Conservation (phyloP, 1,140 invertebrate genomes). For the Atta colombica region DNA sequence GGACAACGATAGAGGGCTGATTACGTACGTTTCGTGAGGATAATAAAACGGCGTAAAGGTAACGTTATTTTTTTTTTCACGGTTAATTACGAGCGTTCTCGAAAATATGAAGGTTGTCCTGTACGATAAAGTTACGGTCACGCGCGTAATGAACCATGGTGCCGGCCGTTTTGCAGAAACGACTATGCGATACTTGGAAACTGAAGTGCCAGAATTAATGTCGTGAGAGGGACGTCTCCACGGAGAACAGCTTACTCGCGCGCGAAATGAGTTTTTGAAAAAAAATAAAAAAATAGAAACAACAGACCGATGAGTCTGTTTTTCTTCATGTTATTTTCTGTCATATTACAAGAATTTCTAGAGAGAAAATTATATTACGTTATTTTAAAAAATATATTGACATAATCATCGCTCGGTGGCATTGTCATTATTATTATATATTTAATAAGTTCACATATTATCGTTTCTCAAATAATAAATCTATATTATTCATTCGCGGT, state of each 20-base stretch:
- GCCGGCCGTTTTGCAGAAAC: background rate
- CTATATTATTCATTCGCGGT: background rate
- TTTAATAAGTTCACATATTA: background rate
- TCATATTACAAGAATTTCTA: background rate
- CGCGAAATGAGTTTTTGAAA: constrained; percentile 12
- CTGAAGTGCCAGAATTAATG: constrained; percentile 32
- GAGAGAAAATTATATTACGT: background rate
- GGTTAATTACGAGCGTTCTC: constrained; percentile 33
- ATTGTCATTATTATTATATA: background rate
- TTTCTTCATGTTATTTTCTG: background rate
- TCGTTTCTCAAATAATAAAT: constrained; percentile 29
- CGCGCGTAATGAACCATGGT: constrained; percentile 6
- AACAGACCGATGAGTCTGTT: background rate
- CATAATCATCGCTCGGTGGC: background rate
- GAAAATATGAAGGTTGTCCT: constrained; percentile 25
- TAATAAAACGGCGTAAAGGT: constrained; percentile 40
- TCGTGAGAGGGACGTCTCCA: background rate
- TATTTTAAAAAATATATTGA: constrained; percentile 15
- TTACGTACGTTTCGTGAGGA: constrained; percentile 23
- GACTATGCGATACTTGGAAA: constrained; percentile 30
- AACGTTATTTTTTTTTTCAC: background rate
- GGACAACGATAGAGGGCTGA: constrained; percentile 31
- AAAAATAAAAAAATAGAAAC: too few species aligned
- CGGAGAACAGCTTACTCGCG: constrained; percentile 6
- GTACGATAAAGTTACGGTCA: constrained; percentile 19